phyloP scores from a whole-genome alignment of 2,888 invertebrate species.

The Dasysyrphus tricinctus region DNA sequence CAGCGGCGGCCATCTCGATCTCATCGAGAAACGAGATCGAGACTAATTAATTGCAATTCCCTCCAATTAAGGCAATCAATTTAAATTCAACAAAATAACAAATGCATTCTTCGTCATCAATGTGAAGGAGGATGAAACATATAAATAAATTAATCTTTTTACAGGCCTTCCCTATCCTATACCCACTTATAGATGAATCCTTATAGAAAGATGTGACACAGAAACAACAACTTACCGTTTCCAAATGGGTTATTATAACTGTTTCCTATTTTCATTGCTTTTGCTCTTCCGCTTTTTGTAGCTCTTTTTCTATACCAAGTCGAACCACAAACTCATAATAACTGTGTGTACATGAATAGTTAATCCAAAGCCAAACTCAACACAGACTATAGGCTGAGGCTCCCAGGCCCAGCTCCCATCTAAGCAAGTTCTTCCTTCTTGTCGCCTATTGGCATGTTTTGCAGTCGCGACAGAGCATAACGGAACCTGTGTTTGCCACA shows the following conservation, averaged over 20 bases:
- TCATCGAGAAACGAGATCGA: conserved; percentile 23
- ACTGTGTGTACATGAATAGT: not conserved
- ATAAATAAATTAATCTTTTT: not conserved
- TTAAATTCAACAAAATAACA: conserved; percentile 36
- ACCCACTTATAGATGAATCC: not conserved
- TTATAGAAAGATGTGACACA: conserved; percentile 25
- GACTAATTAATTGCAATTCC: conserved; percentile 71
- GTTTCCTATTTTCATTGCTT: conserved; percentile 67
- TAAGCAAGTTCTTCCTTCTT: conserved; percentile 53
- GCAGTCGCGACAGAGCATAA: conserved; percentile 71
- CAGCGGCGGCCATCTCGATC: conserved; percentile 21
- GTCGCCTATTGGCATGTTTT: conserved; percentile 67
- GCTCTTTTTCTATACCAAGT: conserved; percentile 25
- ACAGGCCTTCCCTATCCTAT: not conserved
- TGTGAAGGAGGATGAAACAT: conserved; percentile 14
- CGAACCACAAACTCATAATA: conserved; percentile 47
- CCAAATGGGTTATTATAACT: conserved; percentile 68
- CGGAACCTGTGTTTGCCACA: conserved; percentile 64
- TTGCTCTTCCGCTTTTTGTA: conserved; percentile 61
- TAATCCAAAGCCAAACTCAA: too few species aligned
- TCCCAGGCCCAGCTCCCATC: conserved; percentile 33
- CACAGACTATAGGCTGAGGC: conserved; percentile 16
- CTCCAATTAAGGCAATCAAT: conserved; percentile 64
- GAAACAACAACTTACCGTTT: conserved; percentile 64
- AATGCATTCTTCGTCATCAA: conserved; percentile 24